These are phyloP conservation scores for Pantherophis vulpinus DNA, from an alignment of 2,797 vertebrate genomes.

Conservation along the genomic window DNA sequence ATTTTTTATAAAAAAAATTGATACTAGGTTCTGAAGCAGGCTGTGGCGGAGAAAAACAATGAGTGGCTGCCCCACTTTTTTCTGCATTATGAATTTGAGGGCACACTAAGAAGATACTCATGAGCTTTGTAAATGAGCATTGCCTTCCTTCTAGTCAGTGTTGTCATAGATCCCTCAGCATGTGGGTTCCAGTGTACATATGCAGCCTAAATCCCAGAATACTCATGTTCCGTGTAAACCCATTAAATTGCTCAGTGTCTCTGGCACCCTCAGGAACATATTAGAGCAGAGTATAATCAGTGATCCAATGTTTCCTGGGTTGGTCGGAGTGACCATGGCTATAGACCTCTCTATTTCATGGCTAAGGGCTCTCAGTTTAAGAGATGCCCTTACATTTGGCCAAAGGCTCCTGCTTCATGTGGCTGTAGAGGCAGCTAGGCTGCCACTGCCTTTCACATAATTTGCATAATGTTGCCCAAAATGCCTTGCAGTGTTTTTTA, in stretches of 20 bases:
- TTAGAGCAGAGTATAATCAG: not conserved
- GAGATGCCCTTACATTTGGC: not conserved
- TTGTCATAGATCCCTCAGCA: slow-evolving; percentile 52
- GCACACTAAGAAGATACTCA: not conserved
- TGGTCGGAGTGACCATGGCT: not conserved
- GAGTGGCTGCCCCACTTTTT: not conserved
- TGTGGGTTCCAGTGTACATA: slow-evolving; percentile 44
- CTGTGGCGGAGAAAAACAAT: not conserved
- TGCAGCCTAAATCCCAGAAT: slow-evolving; percentile 37
- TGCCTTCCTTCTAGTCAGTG: slow-evolving; percentile 14
- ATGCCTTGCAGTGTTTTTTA: slow-evolving; percentile 18
- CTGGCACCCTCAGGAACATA: not conserved
- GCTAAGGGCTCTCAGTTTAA: not conserved
- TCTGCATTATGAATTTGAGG: not conserved
- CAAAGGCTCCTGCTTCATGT: not conserved
- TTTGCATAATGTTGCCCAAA: slow-evolving; percentile 33
- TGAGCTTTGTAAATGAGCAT: slow-evolving; percentile 56
- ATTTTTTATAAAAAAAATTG: not conserved
- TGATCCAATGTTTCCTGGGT: not conserved
- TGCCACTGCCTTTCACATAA: slow-evolving; percentile 42
- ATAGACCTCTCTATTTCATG: not conserved
- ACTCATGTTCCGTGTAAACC: not conserved
- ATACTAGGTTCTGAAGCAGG: not conserved
- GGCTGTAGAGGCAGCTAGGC: not conserved
- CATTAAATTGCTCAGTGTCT: slow-evolving; percentile 14